These are phyloP conservation scores for Arion vulgaris DNA, from an alignment of 1,140 invertebrate species.

Conservation along the genomic window DNA sequence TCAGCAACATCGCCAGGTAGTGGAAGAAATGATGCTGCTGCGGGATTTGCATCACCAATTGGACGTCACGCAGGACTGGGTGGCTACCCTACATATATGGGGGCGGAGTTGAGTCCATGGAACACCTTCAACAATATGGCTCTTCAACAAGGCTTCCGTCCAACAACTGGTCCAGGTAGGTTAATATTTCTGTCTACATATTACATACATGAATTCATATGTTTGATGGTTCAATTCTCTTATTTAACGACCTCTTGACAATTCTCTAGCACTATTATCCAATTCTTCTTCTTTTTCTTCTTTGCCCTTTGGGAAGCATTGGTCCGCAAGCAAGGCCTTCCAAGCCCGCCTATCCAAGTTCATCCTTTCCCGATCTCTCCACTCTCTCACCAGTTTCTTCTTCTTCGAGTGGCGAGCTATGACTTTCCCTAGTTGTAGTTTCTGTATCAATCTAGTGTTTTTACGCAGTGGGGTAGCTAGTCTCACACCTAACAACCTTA, in stretches of 20 bases:
- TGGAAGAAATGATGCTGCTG: constrained; percentile 51
- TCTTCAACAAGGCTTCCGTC: constrained; percentile 55
- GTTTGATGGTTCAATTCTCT: not conserved
- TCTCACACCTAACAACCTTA: no score
- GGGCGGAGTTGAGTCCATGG: constrained; percentile 62
- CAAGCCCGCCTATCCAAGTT: no score
- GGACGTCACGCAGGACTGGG: constrained; percentile 54
- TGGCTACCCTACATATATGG: constrained; percentile 62
- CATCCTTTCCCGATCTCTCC: no score
- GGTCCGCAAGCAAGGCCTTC: no score
- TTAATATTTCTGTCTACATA: constrained; percentile 40
- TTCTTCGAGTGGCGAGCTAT: not conserved
- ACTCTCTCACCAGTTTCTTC: no score
- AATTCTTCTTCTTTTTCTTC: not conserved
- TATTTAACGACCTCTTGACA: not conserved
- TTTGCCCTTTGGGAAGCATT: no score
- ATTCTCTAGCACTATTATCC: not conserved
- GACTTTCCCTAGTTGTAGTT: no score
- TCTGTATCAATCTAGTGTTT: no score
- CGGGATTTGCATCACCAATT: constrained; percentile 35
- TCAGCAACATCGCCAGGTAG: constrained; percentile 47
- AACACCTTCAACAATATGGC: constrained; percentile 62
- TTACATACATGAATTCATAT: no score
- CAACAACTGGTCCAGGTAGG: constrained; percentile 58
- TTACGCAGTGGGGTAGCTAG: no score